phyloP scores from a whole-genome alignment of 2,113 vertebrate species.

The Nyctereutes procyonoides region DNA sequence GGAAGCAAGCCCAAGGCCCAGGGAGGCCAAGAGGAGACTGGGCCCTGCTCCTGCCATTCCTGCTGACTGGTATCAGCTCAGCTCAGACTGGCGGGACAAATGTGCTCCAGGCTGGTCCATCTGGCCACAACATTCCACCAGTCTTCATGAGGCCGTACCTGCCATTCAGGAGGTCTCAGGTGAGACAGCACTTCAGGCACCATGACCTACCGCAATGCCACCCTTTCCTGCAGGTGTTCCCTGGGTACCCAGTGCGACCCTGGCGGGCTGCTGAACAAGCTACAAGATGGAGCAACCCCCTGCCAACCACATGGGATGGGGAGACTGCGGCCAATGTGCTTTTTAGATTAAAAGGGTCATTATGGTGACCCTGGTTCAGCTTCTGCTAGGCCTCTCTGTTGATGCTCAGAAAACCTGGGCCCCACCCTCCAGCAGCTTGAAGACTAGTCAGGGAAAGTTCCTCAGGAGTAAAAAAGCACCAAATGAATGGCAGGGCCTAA shows the following conservation, averaged over 20 bases:
- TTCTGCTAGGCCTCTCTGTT: background rate
- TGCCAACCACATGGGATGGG: background rate
- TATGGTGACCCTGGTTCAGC: background rate
- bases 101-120: background rate
- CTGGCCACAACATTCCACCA: background rate
- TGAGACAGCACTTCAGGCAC: too few species aligned
- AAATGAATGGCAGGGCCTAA: background rate
- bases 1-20: background rate
- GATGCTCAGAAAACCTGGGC: background rate
- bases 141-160: background rate
- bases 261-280: background rate
- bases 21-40: background rate
- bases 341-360: background rate
- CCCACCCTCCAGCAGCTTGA: background rate
- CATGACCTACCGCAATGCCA: too few species aligned
- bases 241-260: accelerated
- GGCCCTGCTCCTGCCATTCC: background rate
- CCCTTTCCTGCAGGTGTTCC: too few species aligned
- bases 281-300: background rate
- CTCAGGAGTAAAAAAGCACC: background rate
- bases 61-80: background rate
- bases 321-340: background rate
- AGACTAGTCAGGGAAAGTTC: background rate
- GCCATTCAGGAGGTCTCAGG: background rate
- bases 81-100: background rate